A percentile compares a stretch with the other conserved stretches of the same genome.
Conservation (phyloP, 1,140 invertebrate species). For the Nylanderia fulva region DNA sequence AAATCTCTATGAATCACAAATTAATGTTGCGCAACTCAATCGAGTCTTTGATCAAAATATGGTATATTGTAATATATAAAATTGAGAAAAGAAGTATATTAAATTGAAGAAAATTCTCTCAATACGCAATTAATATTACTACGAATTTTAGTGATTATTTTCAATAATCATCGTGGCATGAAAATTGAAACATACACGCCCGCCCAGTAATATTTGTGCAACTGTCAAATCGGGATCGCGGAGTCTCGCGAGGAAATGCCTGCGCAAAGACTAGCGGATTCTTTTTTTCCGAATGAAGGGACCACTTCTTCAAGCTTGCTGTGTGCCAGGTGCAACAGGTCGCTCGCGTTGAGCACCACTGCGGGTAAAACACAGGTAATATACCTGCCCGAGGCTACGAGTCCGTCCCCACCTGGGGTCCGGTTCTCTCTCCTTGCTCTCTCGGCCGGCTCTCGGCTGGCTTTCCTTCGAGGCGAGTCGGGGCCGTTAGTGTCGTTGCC, state of each 20-base stretch:
- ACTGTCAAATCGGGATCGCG: too few species aligned
- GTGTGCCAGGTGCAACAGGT: conserved; percentile 28
- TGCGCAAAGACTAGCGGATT: not conserved
- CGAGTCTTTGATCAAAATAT: not conserved
- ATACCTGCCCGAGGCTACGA: conserved; percentile 79
- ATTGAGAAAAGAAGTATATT: not conserved
- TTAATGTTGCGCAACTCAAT: not conserved
- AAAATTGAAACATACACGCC: not conserved
- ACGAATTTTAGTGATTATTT: not conserved
- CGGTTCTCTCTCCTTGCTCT: conserved; percentile 72
- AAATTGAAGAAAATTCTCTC: not conserved
- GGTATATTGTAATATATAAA: not conserved
- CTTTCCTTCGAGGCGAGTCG: conserved; percentile 78
- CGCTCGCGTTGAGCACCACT: conserved; percentile 80
- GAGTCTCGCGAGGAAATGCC: not conserved
- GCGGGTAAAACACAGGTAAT: conserved; percentile 82
- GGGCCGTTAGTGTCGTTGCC: conserved; percentile 77
- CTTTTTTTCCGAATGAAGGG: not conserved
- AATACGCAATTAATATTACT: not conserved
- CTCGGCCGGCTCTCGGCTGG: conserved; percentile 70
- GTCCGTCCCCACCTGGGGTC: conserved; percentile 74
- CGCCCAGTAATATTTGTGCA: not conserved
- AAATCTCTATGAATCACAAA: not conserved
- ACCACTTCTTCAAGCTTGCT: not conserved
- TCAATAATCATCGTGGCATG: not conserved